These are phyloP conservation scores for Etheostoma cragini DNA, from an alignment of 2,113 vertebrate genomes.

Conservation along the genomic window DNA sequence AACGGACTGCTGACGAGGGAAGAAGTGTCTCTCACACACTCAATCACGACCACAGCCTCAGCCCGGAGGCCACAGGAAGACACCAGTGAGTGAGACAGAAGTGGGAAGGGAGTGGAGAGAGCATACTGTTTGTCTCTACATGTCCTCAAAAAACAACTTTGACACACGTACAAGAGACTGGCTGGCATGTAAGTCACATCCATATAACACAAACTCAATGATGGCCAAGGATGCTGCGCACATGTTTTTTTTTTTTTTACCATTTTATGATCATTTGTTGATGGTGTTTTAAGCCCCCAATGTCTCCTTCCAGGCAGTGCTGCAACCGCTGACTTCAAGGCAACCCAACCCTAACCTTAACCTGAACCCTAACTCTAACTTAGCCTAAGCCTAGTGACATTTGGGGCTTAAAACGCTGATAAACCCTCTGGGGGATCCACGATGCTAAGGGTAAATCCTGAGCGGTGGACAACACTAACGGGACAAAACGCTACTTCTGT, in stretches of 20 bases:
- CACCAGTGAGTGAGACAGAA: slow-evolving; percentile 51
- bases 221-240: background rate
- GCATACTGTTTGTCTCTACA: slow-evolving; percentile 35
- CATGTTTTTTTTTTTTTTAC: background rate
- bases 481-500: slow-evolving; percentile 17
- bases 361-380: no score
- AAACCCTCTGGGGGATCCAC: slow-evolving; percentile 44
- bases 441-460: slow-evolving; percentile 47
- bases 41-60: slow-evolving; percentile 63
- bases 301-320: no score
- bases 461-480: slow-evolving; percentile 25
- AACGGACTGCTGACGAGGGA: slow-evolving; percentile 77
- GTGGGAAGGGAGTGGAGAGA: slow-evolving; percentile 36
- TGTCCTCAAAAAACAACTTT: slow-evolving; percentile 59
- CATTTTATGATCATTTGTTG: background rate
- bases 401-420: no score
- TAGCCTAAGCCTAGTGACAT: no score
- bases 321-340: no score
- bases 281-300: no score
- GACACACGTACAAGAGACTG: slow-evolving; percentile 7
- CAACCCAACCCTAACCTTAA: no score
- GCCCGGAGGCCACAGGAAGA: slow-evolving; percentile 55
- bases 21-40: slow-evolving; percentile 70
- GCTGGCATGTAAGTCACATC: slow-evolving; percentile 17
- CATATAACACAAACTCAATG: slow-evolving; percentile 1